A percentile compares a stretch with the other conserved stretches of the same genome.
phyloP scores from a whole-genome alignment of 2,797 vertebrate genomes.

The Notolepis coatsorum region DNA sequence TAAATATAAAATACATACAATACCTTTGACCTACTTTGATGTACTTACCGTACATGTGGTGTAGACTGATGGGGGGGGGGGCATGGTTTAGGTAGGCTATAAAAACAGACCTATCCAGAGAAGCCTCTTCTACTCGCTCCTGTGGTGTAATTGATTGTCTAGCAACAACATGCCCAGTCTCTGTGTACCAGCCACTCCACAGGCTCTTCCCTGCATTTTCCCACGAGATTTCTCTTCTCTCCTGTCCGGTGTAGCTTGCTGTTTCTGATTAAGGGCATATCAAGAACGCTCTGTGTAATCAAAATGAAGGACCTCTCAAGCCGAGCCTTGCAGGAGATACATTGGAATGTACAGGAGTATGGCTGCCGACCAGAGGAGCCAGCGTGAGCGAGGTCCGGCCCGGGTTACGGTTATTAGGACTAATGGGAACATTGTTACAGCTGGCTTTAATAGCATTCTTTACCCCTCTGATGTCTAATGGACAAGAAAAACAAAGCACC shows the following conservation, averaged over 20 bases:
- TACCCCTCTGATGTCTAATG: conserved; percentile 37
- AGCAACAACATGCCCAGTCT: not conserved
- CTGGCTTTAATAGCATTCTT: conserved; percentile 59
- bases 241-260: conserved; percentile 32
- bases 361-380: conserved; percentile 44
- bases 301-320: conserved; percentile 60
- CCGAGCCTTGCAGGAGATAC: conserved; percentile 49
- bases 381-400: conserved; percentile 48
- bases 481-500: conserved; percentile 39
- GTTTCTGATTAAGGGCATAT: conserved; percentile 56
- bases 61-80: too few species aligned
- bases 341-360: conserved; percentile 13
- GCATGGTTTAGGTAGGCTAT: too few species aligned
- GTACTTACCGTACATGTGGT: too few species aligned
- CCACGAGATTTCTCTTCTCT: conserved; percentile 31
- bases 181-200: conserved; percentile 7
- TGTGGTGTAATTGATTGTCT: conserved; percentile 5
- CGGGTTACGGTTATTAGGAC: conserved; percentile 50
- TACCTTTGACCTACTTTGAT: too few species aligned
- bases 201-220: conserved; percentile 35
- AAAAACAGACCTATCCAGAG: too few species aligned
- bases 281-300: conserved; percentile 51
- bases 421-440: conserved; percentile 65
- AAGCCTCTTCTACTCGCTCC: too few species aligned
- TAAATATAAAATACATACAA: too few species aligned